These are phyloP conservation scores for Eleutherodactylus coqui DNA, from an alignment of 2,797 vertebrate genomes.

Conservation along the genomic window DNA sequence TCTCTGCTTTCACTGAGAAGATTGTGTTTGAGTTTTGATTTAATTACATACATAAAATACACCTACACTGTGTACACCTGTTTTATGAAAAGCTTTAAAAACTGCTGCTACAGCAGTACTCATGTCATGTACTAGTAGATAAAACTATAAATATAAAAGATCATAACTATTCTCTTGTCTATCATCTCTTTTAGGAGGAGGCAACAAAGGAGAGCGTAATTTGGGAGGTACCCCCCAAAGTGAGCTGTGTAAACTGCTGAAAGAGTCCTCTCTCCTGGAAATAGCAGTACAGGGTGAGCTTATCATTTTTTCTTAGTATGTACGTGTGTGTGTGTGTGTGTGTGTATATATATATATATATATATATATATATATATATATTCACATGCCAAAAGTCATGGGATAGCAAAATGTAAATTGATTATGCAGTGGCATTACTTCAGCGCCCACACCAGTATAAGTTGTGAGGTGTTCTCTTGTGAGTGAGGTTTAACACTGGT, in stretches of 20 bases:
- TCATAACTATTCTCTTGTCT: neutral
- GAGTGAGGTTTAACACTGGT: too few species aligned
- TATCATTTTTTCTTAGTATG: neutral
- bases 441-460: too few species aligned
- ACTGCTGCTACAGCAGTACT: neutral
- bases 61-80: too few species aligned
- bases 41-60: too few species aligned
- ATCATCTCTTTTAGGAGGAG: slow-evolving; percentile 68
- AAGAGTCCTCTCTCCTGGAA: slow-evolving; percentile 68
- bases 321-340: neutral
- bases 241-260: slow-evolving; percentile 61
- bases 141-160: neutral
- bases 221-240: neutral
- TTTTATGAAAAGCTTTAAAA: neutral
- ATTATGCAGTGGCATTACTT: too few species aligned
- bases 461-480: too few species aligned
- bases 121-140: neutral
- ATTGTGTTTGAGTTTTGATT: too few species aligned
- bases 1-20: too few species aligned
- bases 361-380: too few species aligned
- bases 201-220: slow-evolving; percentile 50
- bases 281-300: slow-evolving; percentile 70
- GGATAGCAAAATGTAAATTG: too few species aligned
- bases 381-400: too few species aligned
- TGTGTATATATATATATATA: too few species aligned